These are phyloP conservation scores for Myiozetetes cayanensis DNA, from an alignment of 2,113 vertebrate genomes.

Conservation along the genomic window DNA sequence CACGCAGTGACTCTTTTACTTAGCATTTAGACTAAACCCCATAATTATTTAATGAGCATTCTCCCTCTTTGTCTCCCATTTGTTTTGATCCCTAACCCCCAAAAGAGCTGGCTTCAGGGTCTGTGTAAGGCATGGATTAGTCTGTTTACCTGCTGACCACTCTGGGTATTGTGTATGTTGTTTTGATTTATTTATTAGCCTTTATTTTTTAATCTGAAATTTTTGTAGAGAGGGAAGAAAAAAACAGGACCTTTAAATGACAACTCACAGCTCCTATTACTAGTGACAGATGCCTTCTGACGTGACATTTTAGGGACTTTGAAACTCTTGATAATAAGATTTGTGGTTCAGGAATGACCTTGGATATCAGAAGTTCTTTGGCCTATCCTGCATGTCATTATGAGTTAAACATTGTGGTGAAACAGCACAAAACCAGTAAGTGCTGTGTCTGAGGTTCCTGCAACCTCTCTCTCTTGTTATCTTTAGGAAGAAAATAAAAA, in stretches of 20 bases:
- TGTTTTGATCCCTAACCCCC: neutral
- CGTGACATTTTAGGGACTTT: conserved; percentile 18
- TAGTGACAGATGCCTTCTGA: conserved; percentile 23
- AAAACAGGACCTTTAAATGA: neutral
- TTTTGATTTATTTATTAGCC: conserved; percentile 10
- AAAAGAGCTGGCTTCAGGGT: neutral
- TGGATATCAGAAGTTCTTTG: neutral
- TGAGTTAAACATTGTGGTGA: conserved; percentile 13
- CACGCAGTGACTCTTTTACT: neutral
- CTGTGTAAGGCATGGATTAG: neutral
- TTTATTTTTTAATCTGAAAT: conserved; percentile 15
- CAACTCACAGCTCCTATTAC: neutral
- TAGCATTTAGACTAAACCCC: neutral
- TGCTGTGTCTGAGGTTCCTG: neutral
- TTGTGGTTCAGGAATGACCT: neutral
- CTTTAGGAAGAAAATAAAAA: neutral
- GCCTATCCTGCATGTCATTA: neutral
- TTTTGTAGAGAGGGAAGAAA: neutral
- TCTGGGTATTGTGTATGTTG: neutral
- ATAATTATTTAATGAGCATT: conserved; percentile 42
- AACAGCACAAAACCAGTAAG: neutral
- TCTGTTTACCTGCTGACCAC: neutral
- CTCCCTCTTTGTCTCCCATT: neutral
- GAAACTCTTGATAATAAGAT: neutral
- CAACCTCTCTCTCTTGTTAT: neutral